Base-by-base conservation (phyloP, 2,797 vertebrate genomes). In the Cossypha heuglini region DNA sequence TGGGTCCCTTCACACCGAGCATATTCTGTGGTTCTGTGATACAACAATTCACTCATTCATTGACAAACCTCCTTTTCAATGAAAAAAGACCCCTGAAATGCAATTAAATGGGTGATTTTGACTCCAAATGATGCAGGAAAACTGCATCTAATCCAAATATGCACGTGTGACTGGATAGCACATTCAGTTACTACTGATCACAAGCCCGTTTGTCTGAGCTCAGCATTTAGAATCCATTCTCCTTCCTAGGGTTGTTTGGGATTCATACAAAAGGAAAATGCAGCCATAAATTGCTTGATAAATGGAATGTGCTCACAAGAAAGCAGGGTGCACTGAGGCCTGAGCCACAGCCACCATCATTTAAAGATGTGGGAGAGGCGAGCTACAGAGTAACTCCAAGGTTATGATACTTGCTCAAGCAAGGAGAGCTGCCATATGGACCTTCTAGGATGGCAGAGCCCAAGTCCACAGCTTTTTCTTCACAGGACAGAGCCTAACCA, bases 281-380 rank as follows among this genome's bases (percentile, higher is more conserved):
- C 18, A 90, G 40, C 51, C 63, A 46, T 37, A 46, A 69, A 59
- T n/a, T 33, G 12, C 31, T 73, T 48, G 37, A 48, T 79, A 43
- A 21, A 13, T 19, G n/a, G 45, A 33, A 17, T 55, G 33, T 55
- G 51, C 43, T 78, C 33, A 52, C 51, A 66, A 48, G 18, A 57
- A 3, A 49, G 33, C 0, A 2, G n/a, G 49, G 22, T 11, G 24
- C 28, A 31, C 13, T 0, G 0, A 87, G 37, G 57, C 15, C 66
- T 55, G 31, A 69, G 45, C 42, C 59, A 58, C 68, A 62, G 55
- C 5, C 33, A 33, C 37, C 28, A 59, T 49, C 55, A 11, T 59
- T 74, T 76, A 31, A 74, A 85, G 45, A 13, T 0, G 20, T 11
- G 61, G 49, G 48, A 88, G 52, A 89, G 25, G 59, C 0, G 0